Evolutionary conservation across 2,113 vertebrate genomes (phyloP).

Genomic region (Lonchura striata): DNA sequence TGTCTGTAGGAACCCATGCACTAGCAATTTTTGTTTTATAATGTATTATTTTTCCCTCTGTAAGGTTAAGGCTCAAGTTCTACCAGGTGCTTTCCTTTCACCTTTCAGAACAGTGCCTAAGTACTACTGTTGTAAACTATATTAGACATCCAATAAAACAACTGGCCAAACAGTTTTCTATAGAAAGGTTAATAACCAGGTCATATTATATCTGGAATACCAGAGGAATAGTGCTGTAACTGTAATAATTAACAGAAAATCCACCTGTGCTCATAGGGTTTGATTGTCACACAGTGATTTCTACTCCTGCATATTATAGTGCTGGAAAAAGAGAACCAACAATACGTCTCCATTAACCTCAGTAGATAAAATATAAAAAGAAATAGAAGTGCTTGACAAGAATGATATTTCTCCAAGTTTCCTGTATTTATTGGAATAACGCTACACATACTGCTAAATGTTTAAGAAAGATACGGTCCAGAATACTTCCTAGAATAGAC

Average conservation of each 20-base stretch:
- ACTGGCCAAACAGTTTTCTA: background rate
- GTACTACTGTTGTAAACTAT: background rate
- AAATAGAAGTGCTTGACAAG: background rate
- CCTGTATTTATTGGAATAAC: background rate
- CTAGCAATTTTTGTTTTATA: background rate
- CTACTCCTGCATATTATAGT: background rate
- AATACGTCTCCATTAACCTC: background rate
- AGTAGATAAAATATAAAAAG: background rate
- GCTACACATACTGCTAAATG: background rate
- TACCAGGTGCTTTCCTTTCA: background rate
- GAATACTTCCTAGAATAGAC: background rate
- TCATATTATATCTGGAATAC: background rate
- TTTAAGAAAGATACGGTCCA: background rate
- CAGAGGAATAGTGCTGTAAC: background rate
- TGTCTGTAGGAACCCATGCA: background rate
- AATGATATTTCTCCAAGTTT: background rate
- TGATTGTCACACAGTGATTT: background rate
- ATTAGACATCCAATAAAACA: background rate
- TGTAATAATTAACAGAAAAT: background rate
- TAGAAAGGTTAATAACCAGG: background rate
- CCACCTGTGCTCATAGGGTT: background rate
- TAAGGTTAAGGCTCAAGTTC: background rate
- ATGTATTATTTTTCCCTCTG: background rate
- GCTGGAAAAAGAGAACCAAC: background rate
- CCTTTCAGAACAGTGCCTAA: background rate